Percentiles rank a stretch among this genome's conserved stretches.
Evolutionary conservation across 2,113 vertebrate species (phyloP).

Genomic region (Scartelaos histophorus): DNA sequence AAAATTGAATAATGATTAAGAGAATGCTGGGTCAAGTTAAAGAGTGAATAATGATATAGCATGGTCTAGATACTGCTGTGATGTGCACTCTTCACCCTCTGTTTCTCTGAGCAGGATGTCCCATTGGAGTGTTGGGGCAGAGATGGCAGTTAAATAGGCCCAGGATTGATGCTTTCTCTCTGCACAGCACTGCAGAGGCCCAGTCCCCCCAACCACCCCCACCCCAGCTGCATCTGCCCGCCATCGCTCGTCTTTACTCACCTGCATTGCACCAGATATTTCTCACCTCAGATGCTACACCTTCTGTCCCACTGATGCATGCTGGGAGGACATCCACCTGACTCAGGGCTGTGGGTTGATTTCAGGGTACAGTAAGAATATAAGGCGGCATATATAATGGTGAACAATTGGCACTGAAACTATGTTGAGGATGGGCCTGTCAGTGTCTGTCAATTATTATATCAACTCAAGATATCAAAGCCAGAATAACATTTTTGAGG

Average conservation of each 20-base stretch:
- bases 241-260: slow-evolving; percentile 52
- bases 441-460: too few relatives aligned
- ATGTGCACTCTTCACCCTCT: slow-evolving; percentile 39
- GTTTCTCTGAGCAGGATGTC: slow-evolving; percentile 31
- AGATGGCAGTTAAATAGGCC: slow-evolving; percentile 59
- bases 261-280: slow-evolving; percentile 78
- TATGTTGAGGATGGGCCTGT: too few relatives aligned
- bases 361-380: not conserved
- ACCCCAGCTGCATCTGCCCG: slow-evolving; percentile 1
- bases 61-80: slow-evolving; percentile 19
- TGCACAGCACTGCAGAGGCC: slow-evolving; percentile 67
- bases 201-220: slow-evolving; percentile 25
- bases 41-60: slow-evolving; percentile 30
- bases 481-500: too few relatives aligned
- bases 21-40: slow-evolving; percentile 29
- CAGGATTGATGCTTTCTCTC: slow-evolving; percentile 64
- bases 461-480: too few relatives aligned
- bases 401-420: not conserved
- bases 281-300: slow-evolving; percentile 68
- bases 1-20: slow-evolving; percentile 33
- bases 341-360: slow-evolving; percentile 29
- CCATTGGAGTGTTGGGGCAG: slow-evolving; percentile 44
- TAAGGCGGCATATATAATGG: not conserved
- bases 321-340: slow-evolving; percentile 35
- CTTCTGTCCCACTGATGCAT: slow-evolving; percentile 58